Evolutionary conservation across 2,888 invertebrate species (phyloP).

Genomic region (Hirtodrosophila alboralis): DNA sequence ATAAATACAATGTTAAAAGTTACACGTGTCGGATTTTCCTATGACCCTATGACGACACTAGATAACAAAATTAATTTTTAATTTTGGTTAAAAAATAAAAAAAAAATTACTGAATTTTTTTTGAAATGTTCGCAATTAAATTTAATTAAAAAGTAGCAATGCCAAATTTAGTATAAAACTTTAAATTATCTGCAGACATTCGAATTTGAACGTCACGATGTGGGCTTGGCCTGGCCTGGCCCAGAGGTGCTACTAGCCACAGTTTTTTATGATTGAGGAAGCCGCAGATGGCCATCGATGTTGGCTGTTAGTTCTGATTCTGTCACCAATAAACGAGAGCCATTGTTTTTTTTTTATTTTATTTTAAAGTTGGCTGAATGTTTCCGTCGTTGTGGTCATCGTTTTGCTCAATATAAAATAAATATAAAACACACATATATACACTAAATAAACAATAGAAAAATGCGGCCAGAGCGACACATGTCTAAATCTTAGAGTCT

Average conservation of each 20-base stretch:
- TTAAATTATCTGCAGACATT: conserved; percentile 21
- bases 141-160: conserved; percentile 14
- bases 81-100: too few species aligned
- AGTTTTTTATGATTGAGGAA: conserved; percentile 44
- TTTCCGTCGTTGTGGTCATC: conserved; percentile 34
- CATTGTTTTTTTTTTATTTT: conserved; percentile 17
- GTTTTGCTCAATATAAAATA: not conserved
- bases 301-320: conserved; percentile 37
- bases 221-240: conserved; percentile 19
- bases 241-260: not conserved
- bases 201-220: conserved; percentile 12
- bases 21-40: conserved; percentile 5
- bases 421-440: conserved; percentile 5
- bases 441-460: conserved; percentile 39
- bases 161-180: conserved; percentile 1
- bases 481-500: conserved; percentile 16
- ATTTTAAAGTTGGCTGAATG: conserved; percentile 27
- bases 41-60: conserved; percentile 1
- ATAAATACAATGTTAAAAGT: not conserved
- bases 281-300: conserved; percentile 31
- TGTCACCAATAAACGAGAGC: conserved; percentile 29
- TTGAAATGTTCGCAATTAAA: conserved; percentile 6
- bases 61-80: not conserved
- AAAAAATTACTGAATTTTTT: too few species aligned
- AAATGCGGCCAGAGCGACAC: conserved; percentile 41